Base-by-base conservation (phyloP, 2,113 vertebrate species). In the Synchiropus splendidus region DNA sequence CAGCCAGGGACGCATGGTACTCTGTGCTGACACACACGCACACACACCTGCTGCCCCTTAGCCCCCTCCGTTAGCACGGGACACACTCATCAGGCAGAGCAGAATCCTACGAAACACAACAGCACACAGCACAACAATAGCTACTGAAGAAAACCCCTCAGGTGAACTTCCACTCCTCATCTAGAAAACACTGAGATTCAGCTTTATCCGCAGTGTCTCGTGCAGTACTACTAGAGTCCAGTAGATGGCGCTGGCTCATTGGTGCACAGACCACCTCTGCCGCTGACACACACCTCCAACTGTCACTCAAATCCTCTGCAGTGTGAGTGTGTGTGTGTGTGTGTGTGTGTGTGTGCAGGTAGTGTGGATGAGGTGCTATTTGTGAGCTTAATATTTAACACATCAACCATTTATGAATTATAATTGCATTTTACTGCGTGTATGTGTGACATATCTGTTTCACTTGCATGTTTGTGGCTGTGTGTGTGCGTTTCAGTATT, bases 181-280 rank as follows among this genome's bases (percentile, higher is more conserved):
- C 1, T 10, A 5, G 39, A 1, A 12, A 18, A 16, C 11, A 11
- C 1, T 1, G 38, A 12, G 2, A n/a, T 18, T n/a, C 2, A 4
- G 18, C 31, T 12, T 6, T 10, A 3, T 6, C 15, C 9, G 2
- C 2, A 12, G 2, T 9, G 18, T 27, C 11, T 42, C 41, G 5
- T 74, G 81, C 52, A 78, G 69, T 80, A 58, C 75, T 43, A 13
- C 12, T 35, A 12, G 5, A 12, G 27, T 45, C 74, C 81, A 74
- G 75, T 71, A 83, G 81, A 83, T 83, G 81, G 81, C 12, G 71
- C 52, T 83, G 78, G 67, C 69, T 70, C 71, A 76, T 54, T 78
- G 64, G 65, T 67, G 60, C 81, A 84, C 46, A 62, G 34, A 37
- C 59, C 40, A 56, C 62, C 65, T 70, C 66, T 40, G 54, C 54